phyloP scores from a whole-genome alignment of 92 coral and sea anemone genomes.

The Umimayanthus kanabou region DNA sequence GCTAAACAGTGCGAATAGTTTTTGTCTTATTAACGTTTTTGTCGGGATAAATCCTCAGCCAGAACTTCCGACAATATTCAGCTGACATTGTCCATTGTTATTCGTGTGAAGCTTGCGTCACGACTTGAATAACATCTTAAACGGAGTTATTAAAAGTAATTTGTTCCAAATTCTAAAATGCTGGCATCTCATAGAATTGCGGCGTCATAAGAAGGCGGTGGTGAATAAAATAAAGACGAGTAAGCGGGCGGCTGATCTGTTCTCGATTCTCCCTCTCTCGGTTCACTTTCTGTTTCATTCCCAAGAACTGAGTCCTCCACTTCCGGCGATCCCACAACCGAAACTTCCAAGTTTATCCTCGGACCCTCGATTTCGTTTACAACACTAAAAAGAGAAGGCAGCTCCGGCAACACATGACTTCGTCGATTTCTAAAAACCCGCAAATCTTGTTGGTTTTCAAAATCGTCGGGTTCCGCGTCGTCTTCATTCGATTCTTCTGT shows the following conservation, averaged over 20 bases:
- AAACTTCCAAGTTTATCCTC: not conserved
- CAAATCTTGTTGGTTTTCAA: slow-evolving; percentile 33
- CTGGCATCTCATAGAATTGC: slow-evolving; percentile 11
- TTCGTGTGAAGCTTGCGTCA: not conserved
- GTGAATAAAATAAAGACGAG: slow-evolving; percentile 16
- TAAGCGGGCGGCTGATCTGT: slow-evolving; percentile 24
- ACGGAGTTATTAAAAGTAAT: not conserved
- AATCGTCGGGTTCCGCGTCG: slow-evolving; percentile 12
- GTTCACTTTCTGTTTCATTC: not conserved
- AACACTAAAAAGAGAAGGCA: slow-evolving; percentile 9
- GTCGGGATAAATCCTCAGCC: not conserved
- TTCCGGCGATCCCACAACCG: slow-evolving; percentile 8
- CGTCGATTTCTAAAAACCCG: slow-evolving; percentile 37
- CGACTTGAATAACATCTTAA: not conserved
- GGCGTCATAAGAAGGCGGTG: slow-evolving; percentile 27
- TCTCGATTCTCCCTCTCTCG: not conserved
- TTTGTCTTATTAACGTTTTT: not conserved
- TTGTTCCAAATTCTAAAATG: not conserved
- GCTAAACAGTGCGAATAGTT: not conserved
- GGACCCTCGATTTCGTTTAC: slow-evolving; percentile 5
- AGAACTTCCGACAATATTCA: not conserved
- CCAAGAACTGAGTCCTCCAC: not conserved
- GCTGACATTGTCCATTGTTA: not conserved
- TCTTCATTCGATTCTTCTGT: not conserved
- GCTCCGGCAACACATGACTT: not conserved